These are phyloP conservation scores for Isotomurus palustris DNA, from an alignment of 2,888 invertebrate species.

Conservation along the genomic window DNA sequence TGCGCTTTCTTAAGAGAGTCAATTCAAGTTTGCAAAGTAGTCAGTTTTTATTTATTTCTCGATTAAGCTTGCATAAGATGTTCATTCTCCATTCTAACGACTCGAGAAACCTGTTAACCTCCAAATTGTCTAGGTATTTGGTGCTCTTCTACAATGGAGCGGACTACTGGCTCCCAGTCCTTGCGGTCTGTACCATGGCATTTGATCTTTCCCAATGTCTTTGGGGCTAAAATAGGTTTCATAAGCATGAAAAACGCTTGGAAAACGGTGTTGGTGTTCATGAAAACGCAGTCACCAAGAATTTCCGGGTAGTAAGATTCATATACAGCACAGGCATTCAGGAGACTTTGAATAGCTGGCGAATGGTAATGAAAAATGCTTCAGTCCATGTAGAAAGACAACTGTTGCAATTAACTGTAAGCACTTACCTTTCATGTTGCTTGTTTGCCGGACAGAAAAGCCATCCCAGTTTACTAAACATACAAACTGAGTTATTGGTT, in stretches of 20 bases:
- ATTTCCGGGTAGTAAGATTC: constrained; percentile 28
- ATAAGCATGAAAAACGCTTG: constrained; percentile 19
- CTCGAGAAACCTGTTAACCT: not conserved
- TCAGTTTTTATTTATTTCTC: too few relatives aligned
- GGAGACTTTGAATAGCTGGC: constrained; percentile 17
- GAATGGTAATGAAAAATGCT: not conserved
- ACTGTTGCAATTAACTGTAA: not conserved
- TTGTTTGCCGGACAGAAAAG: constrained; percentile 38
- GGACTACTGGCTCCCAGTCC: constrained; percentile 22
- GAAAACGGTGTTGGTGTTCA: constrained; percentile 23
- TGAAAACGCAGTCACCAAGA: constrained; percentile 17
- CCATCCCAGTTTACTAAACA: constrained; percentile 40
- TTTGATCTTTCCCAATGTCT: constrained; percentile 22
- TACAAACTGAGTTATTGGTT: constrained; percentile 22
- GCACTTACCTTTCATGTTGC: constrained; percentile 7
- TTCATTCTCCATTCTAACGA: too few relatives aligned
- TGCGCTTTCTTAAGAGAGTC: too few relatives aligned
- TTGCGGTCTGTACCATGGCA: constrained; percentile 16
- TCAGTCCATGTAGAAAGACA: not conserved
- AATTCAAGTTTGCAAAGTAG: too few relatives aligned
- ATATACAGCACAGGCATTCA: not conserved
- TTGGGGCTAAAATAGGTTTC: constrained; percentile 23
- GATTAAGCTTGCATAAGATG: too few relatives aligned
- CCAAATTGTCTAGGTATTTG: not conserved
- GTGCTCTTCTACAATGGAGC: not conserved